Conservation (phyloP, 1,140 invertebrate species). For the Drosophila ananassae region DNA sequence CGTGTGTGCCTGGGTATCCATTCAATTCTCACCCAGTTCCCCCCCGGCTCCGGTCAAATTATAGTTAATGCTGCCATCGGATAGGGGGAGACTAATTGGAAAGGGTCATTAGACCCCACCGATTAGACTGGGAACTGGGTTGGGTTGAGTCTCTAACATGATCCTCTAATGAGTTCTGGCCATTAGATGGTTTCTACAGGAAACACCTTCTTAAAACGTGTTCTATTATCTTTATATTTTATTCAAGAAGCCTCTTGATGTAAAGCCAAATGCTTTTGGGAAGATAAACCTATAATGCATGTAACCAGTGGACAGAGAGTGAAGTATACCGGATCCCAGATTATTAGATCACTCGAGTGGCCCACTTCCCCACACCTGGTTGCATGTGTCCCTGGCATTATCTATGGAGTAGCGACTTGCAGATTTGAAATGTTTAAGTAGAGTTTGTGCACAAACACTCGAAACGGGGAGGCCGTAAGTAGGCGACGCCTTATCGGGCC, state of each 20-base stretch:
- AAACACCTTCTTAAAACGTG: neutral
- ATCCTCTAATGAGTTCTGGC: neutral
- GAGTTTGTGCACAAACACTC: slow-evolving; percentile 36
- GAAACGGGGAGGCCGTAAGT: slow-evolving; percentile 16
- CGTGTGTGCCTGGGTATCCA: slow-evolving; percentile 13
- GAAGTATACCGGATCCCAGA: slow-evolving; percentile 5
- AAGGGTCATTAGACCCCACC: slow-evolving; percentile 42
- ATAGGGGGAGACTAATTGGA: slow-evolving; percentile 32
- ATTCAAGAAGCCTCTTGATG: neutral
- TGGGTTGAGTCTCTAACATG: neutral
- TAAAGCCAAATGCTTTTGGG: too few relatives aligned
- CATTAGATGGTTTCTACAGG: neutral
- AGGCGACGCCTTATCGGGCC: slow-evolving; percentile 25
- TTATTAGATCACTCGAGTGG: slow-evolving; percentile 42
- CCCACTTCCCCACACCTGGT: neutral
- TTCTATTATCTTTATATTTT: neutral
- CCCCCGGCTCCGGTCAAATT: slow-evolving; percentile 20
- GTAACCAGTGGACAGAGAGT: neutral
- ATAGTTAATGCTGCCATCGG: slow-evolving; percentile 27
- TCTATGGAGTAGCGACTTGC: slow-evolving; percentile 34
- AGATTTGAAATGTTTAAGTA: slow-evolving; percentile 6
- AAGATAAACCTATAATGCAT: neutral
- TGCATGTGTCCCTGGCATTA: slow-evolving; percentile 33
- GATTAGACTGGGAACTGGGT: slow-evolving; percentile 3
- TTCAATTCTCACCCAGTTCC: slow-evolving; percentile 55